phyloP scores from a whole-genome alignment of 1,140 invertebrate species.

The Cydia strobilella region DNA sequence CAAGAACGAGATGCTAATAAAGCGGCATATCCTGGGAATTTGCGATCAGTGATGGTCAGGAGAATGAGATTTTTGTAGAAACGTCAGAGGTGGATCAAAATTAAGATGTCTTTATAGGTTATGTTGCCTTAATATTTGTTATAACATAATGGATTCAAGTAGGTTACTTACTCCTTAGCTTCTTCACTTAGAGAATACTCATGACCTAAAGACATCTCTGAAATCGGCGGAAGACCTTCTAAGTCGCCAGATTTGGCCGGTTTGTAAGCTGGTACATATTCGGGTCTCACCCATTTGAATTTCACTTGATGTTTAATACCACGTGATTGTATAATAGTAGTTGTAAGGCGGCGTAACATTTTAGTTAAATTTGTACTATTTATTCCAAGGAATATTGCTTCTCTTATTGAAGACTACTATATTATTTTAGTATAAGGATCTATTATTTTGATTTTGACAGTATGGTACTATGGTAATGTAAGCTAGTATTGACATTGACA shows the following conservation, averaged over 20 bases:
- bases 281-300: constrained; percentile 84
- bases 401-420: not conserved
- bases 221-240: constrained; percentile 64
- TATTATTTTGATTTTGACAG: not conserved
- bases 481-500: not conserved
- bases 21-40: no score
- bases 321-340: constrained; percentile 53
- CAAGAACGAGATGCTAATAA: no score
- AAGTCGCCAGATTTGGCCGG: constrained; percentile 83
- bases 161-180: constrained; percentile 69
- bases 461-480: no score
- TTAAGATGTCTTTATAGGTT: constrained; percentile 39
- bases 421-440: not conserved
- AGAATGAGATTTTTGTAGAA: no score
- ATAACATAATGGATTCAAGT: not conserved
- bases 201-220: constrained; percentile 57
- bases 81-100: not conserved
- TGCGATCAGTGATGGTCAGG: no score
- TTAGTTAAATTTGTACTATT: constrained; percentile 28
- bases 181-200: constrained; percentile 79
- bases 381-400: not conserved
- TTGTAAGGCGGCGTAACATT: constrained; percentile 62
- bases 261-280: constrained; percentile 79
- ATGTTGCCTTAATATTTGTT: constrained; percentile 56
- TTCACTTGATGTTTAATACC: constrained; percentile 75